Evolutionary conservation across 1,140 invertebrate species (phyloP).

Genomic region (Brevipalpus yothersi): DNA sequence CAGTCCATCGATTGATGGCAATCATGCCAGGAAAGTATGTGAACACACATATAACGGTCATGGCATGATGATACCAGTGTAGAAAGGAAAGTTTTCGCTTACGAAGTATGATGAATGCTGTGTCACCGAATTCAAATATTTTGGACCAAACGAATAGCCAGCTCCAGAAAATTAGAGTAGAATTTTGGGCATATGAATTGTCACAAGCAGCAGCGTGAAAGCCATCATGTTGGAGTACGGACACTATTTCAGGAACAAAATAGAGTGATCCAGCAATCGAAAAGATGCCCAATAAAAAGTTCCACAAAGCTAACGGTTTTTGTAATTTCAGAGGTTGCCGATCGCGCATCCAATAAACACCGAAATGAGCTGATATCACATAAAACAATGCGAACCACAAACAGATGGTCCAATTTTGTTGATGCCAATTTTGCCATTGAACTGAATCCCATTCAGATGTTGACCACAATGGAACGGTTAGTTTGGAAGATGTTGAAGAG

Average conservation of each 20-base stretch:
- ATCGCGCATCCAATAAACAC: background rate
- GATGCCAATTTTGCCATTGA: too few species aligned
- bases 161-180: constrained; percentile 59
- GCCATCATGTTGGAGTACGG: background rate
- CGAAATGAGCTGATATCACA: too few species aligned
- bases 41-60: constrained; percentile 36
- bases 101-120: constrained; percentile 25
- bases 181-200: constrained; percentile 5
- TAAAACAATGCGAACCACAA: too few species aligned
- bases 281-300: background rate
- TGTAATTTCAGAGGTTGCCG: background rate
- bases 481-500: too few species aligned
- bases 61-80: constrained; percentile 32
- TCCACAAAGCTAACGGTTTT: background rate
- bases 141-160: constrained; percentile 84
- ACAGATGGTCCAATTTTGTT: too few species aligned
- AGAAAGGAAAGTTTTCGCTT: constrained; percentile 30
- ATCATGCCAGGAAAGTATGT: background rate
- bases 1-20: constrained; percentile 60
- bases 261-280: background rate
- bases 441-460: too few species aligned
- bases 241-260: background rate
- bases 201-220: background rate
- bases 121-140: constrained; percentile 30
- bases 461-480: too few species aligned